These are phyloP conservation scores for Falcunculus frontatus DNA, from an alignment of 2,113 vertebrate genomes.

Conservation along the genomic window DNA sequence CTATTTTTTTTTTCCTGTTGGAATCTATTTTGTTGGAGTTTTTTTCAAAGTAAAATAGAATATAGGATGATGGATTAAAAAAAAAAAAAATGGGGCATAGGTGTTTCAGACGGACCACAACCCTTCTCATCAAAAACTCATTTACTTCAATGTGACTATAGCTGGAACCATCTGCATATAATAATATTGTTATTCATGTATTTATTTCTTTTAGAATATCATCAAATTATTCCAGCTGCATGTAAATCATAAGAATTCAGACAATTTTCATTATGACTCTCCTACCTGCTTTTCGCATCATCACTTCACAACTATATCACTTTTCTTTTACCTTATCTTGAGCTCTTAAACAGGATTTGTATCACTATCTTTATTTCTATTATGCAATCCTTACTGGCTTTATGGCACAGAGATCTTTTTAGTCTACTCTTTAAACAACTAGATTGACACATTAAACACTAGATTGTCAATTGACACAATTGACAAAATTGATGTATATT, in stretches of 20 bases:
- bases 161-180: not conserved
- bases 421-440: not conserved
- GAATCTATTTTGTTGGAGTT: not conserved
- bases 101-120: not conserved
- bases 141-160: not conserved
- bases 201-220: not conserved
- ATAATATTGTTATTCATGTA: not conserved
- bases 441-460: too few relatives aligned
- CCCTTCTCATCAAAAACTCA: not conserved
- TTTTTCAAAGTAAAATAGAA: not conserved
- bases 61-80: too few relatives aligned
- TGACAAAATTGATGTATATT: too few relatives aligned
- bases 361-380: not conserved
- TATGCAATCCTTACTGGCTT: not conserved
- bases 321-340: not conserved
- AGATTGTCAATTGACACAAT: too few relatives aligned
- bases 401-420: not conserved
- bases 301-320: not conserved
- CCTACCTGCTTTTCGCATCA: not conserved
- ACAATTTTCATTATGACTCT: not conserved
- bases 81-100: accelerated
- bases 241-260: not conserved
- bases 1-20: not conserved
- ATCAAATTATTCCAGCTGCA: not conserved
- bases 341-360: not conserved